A percentile compares a stretch with the other conserved stretches of the same genome.
Evolutionary conservation across 2,113 vertebrate species (phyloP).

Genomic region (Halichoeres trimaculatus): DNA sequence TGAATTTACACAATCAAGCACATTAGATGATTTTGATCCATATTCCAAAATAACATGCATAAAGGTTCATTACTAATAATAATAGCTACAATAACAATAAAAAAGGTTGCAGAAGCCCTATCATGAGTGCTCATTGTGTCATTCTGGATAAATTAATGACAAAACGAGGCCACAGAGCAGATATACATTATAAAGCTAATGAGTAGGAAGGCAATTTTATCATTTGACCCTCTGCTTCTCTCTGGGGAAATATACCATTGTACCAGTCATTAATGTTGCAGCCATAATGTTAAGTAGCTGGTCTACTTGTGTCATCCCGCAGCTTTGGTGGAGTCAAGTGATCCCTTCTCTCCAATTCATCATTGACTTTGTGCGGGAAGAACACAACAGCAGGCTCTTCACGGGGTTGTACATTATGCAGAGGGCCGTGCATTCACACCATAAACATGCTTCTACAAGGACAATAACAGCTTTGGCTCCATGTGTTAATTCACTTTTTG

Average conservation of each 20-base stretch:
- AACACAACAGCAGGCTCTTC: constrained; percentile 49
- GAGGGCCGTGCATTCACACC: constrained; percentile 22
- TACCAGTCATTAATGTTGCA: constrained; percentile 78
- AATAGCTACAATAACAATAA: constrained; percentile 2
- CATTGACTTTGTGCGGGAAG: constrained; percentile 51
- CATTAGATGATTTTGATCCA: not conserved
- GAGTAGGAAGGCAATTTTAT: constrained; percentile 76
- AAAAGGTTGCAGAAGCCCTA: constrained; percentile 18
- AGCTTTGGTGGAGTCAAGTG: constrained; percentile 79
- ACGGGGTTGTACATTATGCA: constrained; percentile 55
- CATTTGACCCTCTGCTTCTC: constrained; percentile 73
- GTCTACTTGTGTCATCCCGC: constrained; percentile 80
- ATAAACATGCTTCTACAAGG: not conserved
- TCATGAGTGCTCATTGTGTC: constrained; percentile 71
- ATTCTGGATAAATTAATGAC: constrained; percentile 77
- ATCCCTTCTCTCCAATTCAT: constrained; percentile 71
- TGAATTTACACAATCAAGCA: constrained; percentile 2
- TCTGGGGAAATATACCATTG: constrained; percentile 73
- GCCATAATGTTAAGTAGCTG: constrained; percentile 80
- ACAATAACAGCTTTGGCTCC: constrained; percentile 19
- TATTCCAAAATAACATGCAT: not conserved
- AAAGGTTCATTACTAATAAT: constrained; percentile 6
- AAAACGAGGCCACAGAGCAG: constrained; percentile 74
- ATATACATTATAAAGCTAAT: constrained; percentile 76
- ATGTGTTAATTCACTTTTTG: constrained; percentile 11